Base-by-base conservation (phyloP, 1,140 invertebrate genomes). In the Geopemphigus sp. region DNA sequence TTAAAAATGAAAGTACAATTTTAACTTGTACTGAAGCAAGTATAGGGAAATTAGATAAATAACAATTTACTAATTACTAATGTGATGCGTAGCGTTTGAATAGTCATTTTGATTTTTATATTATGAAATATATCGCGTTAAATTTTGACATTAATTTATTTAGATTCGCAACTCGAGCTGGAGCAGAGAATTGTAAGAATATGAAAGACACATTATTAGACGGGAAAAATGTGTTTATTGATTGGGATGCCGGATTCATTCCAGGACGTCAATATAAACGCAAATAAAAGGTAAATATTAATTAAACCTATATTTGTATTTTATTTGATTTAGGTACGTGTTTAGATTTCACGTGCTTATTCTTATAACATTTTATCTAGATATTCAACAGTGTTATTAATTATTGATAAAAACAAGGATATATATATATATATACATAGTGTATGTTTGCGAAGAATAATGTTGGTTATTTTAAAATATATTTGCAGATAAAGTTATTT, bases 211-310 rank as follows among this genome's bases (percentile, higher is more conserved):
- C 97, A 0, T 88, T 96, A 81, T 86, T 99, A 26, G 97, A 99
- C 88, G 97, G 99, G 83, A 89, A 98, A 84, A 93, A 98, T 66
- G 95, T 99, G 32, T 88, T 97, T 84, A 96, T 95, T 76, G 97
- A 99, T 87, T 99, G 97, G 96, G 98, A 99, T 87, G 96, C 96
- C 63, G 98, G 98, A 5, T 99, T 99, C 87, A 90, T 96, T 80
- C 97, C 99, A 88, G 98, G 97, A 5, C 87, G 98, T 83, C 97
- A 99, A 85, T 99, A 95, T 89, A 98, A 98, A 26, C 88, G 98
- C 83, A 15, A 17, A 39, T 4, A 3, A 39, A 39, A 39, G 8
- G 32, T 39, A 39, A 39, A 4, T 39, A 4, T 39, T 39, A 4
- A 39, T 39, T 39, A 3, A 39, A 39, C 3, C 32, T 8, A 39